These are phyloP conservation scores for Charaxes varanes DNA, from an alignment of 1,140 invertebrate species.

Conservation along the genomic window DNA sequence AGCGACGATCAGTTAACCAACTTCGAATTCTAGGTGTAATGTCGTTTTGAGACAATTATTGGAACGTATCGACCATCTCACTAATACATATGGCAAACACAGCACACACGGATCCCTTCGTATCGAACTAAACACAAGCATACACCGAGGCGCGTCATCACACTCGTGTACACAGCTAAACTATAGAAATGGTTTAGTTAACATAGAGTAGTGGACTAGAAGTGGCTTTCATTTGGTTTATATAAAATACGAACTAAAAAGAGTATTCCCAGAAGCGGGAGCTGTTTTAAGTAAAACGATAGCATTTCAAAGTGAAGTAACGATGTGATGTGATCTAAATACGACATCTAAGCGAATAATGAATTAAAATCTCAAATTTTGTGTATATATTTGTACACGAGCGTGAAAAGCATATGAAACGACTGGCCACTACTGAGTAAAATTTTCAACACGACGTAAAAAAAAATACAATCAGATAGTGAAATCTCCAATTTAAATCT, in stretches of 20 bases:
- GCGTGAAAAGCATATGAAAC: conserved; percentile 6
- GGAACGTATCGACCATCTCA: conserved; percentile 56
- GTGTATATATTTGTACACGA: conserved; percentile 5
- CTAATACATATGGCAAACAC: conserved; percentile 65
- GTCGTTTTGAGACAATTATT: conserved; percentile 26
- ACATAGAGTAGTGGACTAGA: conserved; percentile 3
- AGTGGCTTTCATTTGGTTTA: too few species aligned
- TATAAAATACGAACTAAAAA: conserved; percentile 3
- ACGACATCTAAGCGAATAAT: too few species aligned
- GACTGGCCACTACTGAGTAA: conserved; percentile 14
- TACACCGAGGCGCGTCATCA: conserved; percentile 4
- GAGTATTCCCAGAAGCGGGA: too few species aligned
- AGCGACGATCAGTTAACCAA: not conserved
- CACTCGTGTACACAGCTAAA: conserved; percentile 8
- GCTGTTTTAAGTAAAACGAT: too few species aligned
- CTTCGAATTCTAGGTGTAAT: not conserved
- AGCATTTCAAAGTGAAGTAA: too few species aligned
- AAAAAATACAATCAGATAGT: conserved; percentile 7
- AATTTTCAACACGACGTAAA: too few species aligned
- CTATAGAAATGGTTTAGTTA: not conserved
- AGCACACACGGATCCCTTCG: conserved; percentile 13
- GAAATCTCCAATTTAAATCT: conserved; percentile 5
- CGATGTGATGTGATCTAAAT: too few species aligned
- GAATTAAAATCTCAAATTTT: not conserved
- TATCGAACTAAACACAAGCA: conserved; percentile 7